These are phyloP conservation scores for Strigops habroptila DNA, from an alignment of 2,113 vertebrate genomes.

Conservation along the genomic window DNA sequence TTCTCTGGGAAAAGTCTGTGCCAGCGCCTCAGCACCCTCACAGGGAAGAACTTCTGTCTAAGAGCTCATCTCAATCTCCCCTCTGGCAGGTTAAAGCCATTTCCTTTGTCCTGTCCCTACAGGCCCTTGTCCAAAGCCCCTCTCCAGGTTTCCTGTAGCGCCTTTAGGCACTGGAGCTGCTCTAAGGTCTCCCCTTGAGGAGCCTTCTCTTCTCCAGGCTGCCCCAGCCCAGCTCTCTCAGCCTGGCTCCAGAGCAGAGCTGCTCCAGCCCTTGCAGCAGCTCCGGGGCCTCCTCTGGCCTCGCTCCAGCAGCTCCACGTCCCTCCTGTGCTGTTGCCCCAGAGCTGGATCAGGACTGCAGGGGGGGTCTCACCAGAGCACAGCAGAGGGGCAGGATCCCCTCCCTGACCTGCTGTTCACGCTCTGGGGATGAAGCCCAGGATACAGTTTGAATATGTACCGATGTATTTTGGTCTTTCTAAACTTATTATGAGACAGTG, in stretches of 20 bases:
- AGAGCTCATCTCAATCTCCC: no score
- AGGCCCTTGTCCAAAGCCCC: no score
- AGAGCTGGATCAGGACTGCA: background rate
- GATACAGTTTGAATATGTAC: background rate
- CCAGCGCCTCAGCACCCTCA: no score
- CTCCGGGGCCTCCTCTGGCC: background rate
- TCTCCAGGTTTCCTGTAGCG: no score
- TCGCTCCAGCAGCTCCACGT: background rate
- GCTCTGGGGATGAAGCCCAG: background rate
- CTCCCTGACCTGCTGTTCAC: background rate
- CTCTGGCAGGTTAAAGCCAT: no score
- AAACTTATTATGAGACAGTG: background rate
- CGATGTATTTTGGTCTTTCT: background rate
- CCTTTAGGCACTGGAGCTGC: no score
- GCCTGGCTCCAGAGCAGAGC: background rate
- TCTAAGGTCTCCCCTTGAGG: no score
- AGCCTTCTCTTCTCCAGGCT: no score
- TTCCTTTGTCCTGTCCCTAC: no score
- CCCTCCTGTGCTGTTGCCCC: background rate
- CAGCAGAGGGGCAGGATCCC: background rate
- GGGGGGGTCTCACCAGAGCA: background rate
- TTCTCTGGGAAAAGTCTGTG: no score
- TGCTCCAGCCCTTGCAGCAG: background rate
- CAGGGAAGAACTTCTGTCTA: no score
- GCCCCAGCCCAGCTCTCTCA: background rate